A percentile compares a stretch with the other conserved stretches of the same genome.
These are phyloP conservation scores for Sardinella longiceps DNA, from an alignment of 2,797 vertebrate species.

Conservation along the genomic window DNA sequence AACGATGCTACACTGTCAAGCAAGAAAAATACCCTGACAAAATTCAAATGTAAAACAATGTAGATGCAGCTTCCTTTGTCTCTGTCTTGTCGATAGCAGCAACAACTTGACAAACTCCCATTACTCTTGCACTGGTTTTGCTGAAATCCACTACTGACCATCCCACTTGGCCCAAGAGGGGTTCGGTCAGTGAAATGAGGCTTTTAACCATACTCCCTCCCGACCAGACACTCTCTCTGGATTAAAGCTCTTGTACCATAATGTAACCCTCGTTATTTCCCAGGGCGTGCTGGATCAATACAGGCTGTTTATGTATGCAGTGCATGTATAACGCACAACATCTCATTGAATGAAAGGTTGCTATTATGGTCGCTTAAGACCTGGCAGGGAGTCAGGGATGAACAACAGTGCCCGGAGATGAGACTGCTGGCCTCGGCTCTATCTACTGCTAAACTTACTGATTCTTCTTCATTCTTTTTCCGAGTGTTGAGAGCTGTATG, in stretches of 20 bases:
- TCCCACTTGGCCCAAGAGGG: slow-evolving; percentile 9
- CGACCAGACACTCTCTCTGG: slow-evolving; percentile 45
- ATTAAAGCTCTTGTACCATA: slow-evolving; percentile 55
- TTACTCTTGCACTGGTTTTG: background rate
- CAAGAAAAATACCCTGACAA: background rate
- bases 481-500: background rate
- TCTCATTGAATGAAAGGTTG: slow-evolving; percentile 52
- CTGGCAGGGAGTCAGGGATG: slow-evolving; percentile 42
- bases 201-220: slow-evolving; percentile 22
- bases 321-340: slow-evolving; percentile 49
- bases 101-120: background rate
- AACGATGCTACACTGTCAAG: background rate
- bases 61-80: background rate
- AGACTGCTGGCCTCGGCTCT: background rate
- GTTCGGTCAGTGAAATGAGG: slow-evolving; percentile 36
- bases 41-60: background rate
- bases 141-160: slow-evolving; percentile 28
- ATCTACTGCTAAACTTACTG: background rate
- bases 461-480: background rate
- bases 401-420: slow-evolving; percentile 27
- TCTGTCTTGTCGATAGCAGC: background rate
- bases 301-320: slow-evolving; percentile 57
- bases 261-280: slow-evolving; percentile 53
- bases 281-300: slow-evolving; percentile 53
- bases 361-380: slow-evolving; percentile 56